phyloP scores from a whole-genome alignment of 1,140 invertebrate genomes.

The Acromyrmex echinatior region DNA sequence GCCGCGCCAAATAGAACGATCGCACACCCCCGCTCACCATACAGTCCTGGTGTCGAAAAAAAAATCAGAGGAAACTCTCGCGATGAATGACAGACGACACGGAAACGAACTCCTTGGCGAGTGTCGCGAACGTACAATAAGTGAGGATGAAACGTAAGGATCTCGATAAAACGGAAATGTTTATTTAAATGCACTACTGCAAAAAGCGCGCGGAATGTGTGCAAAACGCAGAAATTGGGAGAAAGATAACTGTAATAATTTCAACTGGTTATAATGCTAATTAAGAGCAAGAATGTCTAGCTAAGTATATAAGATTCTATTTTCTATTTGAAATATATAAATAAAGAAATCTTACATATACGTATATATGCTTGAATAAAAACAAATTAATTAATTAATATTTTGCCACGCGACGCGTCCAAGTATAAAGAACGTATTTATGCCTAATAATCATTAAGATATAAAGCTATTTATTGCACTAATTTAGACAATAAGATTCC shows the following conservation, averaged over 20 bases:
- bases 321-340: neutral
- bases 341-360: neutral
- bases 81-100: conserved; percentile 8
- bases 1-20: conserved; percentile 34
- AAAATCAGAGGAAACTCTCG: conserved; percentile 24
- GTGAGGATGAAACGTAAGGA: neutral
- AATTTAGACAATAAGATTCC: no score
- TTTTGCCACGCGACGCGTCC: neutral
- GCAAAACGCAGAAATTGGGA: neutral
- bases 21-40: conserved; percentile 58
- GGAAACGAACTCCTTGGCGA: neutral
- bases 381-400: neutral
- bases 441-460: neutral
- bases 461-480: neutral
- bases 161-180: neutral
- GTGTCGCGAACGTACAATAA: neutral
- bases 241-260: neutral
- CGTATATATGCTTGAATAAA: neutral
- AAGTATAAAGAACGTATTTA: neutral
- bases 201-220: neutral
- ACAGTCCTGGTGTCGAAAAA: conserved; percentile 78
- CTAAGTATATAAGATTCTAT: neutral
- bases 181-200: neutral
- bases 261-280: neutral
- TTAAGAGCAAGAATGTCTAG: neutral